phyloP scores from a whole-genome alignment of 2,888 invertebrate species.

The Erebia epiphron region DNA sequence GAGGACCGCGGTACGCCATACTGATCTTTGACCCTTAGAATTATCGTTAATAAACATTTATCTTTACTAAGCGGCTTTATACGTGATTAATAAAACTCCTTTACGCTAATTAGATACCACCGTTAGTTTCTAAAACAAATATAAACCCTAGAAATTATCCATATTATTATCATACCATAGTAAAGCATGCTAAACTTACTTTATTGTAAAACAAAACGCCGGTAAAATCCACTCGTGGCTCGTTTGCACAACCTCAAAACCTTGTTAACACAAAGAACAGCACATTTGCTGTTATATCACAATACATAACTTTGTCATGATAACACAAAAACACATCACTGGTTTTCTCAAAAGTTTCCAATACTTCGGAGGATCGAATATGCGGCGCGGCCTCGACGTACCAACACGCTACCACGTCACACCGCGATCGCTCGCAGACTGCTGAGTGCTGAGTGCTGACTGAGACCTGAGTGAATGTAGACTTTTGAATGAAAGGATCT shows the following conservation, averaged over 20 bases:
- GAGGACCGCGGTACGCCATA: not conserved
- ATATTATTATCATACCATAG: not conserved
- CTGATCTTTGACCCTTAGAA: constrained; percentile 24
- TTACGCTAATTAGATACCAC: not conserved
- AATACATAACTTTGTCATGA: constrained; percentile 55
- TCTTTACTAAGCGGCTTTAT: constrained; percentile 2
- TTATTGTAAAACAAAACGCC: constrained; percentile 51
- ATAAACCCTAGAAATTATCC: not conserved
- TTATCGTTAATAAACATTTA: constrained; percentile 13
- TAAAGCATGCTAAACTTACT: constrained; percentile 14
- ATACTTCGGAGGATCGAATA: constrained; percentile 52
- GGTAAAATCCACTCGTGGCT: constrained; percentile 60
- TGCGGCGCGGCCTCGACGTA: constrained; percentile 43
- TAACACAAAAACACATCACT: constrained; percentile 55
- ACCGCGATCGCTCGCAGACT: constrained; percentile 62
- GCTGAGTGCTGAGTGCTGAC: no score
- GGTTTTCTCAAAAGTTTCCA: constrained; percentile 53
- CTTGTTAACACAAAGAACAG: constrained; percentile 42
- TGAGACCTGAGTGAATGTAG: constrained; percentile 48
- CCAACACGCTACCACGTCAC: constrained; percentile 42
- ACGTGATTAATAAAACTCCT: constrained; percentile 7
- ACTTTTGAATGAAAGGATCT: constrained; percentile 39
- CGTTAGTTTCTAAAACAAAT: not conserved
- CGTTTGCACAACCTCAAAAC: constrained; percentile 40
- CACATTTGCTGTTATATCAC: constrained; percentile 51